phyloP scores from a whole-genome alignment of 2,113 vertebrate species.

The Salminus brasiliensis region DNA sequence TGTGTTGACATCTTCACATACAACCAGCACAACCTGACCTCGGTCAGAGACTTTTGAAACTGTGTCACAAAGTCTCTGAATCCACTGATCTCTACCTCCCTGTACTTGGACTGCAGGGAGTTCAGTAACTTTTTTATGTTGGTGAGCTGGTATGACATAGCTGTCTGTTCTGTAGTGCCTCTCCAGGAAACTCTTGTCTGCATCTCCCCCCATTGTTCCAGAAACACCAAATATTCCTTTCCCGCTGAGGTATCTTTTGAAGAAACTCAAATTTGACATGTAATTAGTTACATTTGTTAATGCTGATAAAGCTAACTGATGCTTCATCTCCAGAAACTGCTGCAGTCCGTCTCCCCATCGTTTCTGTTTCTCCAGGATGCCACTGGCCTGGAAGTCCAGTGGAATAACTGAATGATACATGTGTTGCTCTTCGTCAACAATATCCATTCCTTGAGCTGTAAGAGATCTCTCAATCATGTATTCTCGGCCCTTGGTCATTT shows the following conservation, averaged over 20 bases:
- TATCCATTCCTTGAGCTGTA: background rate
- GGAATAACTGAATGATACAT: slow-evolving; percentile 46
- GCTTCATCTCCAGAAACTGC: slow-evolving; percentile 59
- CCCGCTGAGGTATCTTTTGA: slow-evolving; percentile 42
- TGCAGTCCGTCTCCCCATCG: slow-evolving; percentile 56
- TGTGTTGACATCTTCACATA: slow-evolving; percentile 57
- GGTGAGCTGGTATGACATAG: slow-evolving; percentile 47
- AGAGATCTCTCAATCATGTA: slow-evolving; percentile 37
- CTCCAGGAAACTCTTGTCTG: slow-evolving; percentile 47
- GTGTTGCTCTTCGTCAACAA: slow-evolving; percentile 6
- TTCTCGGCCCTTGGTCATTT: slow-evolving; percentile 39
- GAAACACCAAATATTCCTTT: slow-evolving; percentile 56
- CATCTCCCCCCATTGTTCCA: too few species aligned
- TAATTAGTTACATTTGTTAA: slow-evolving; percentile 55
- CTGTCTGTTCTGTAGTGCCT: slow-evolving; percentile 47
- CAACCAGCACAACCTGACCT: slow-evolving; percentile 41
- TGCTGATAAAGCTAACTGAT: slow-evolving; percentile 43
- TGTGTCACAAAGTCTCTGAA: slow-evolving; percentile 33
- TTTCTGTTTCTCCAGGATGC: slow-evolving; percentile 53
- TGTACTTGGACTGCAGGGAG: slow-evolving; percentile 43
- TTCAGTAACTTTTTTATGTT: slow-evolving; percentile 46
- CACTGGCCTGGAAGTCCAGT: slow-evolving; percentile 56
- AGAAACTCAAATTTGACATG: slow-evolving; percentile 54
- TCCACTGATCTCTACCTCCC: slow-evolving; percentile 30
- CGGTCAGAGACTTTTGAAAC: slow-evolving; percentile 7